These are phyloP conservation scores for Lepidurus couesii DNA, from an alignment of 1,140 invertebrate genomes.

Conservation along the genomic window DNA sequence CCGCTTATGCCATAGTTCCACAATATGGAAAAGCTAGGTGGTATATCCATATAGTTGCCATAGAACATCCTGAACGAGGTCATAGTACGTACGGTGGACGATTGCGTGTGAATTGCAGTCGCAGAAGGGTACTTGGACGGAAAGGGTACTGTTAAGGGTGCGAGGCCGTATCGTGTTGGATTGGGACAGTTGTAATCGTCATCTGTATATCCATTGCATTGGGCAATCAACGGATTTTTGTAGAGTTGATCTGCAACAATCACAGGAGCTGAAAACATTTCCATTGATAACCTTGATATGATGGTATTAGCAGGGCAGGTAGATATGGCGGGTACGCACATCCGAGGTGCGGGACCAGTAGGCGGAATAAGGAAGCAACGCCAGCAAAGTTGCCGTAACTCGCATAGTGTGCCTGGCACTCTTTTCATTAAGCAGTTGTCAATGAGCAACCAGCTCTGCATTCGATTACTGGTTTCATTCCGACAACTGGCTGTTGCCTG, in stretches of 20 bases:
- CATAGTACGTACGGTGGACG: not conserved
- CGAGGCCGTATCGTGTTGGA: not conserved
- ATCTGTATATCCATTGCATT: not conserved
- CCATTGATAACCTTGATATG: not conserved
- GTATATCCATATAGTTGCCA: constrained; percentile 26
- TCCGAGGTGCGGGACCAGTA: not conserved
- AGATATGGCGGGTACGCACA: not conserved
- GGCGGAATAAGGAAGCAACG: not conserved
- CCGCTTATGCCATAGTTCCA: constrained; percentile 26
- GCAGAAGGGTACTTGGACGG: not conserved
- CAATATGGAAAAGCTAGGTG: constrained; percentile 29
- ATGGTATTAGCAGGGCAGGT: not conserved
- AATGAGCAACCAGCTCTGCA: not conserved
- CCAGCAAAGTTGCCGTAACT: not conserved
- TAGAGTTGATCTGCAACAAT: not conserved
- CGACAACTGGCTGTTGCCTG: not conserved
- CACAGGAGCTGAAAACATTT: not conserved
- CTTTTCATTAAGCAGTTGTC: not conserved
- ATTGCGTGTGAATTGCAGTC: not conserved
- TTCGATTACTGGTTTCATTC: not conserved
- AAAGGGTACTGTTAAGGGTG: not conserved
- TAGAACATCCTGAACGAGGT: not conserved
- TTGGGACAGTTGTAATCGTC: not conserved
- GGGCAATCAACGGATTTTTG: not conserved
- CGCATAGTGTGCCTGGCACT: not conserved